Base-by-base conservation (phyloP, 2,113 vertebrate genomes). In the Irena cyanogastra region DNA sequence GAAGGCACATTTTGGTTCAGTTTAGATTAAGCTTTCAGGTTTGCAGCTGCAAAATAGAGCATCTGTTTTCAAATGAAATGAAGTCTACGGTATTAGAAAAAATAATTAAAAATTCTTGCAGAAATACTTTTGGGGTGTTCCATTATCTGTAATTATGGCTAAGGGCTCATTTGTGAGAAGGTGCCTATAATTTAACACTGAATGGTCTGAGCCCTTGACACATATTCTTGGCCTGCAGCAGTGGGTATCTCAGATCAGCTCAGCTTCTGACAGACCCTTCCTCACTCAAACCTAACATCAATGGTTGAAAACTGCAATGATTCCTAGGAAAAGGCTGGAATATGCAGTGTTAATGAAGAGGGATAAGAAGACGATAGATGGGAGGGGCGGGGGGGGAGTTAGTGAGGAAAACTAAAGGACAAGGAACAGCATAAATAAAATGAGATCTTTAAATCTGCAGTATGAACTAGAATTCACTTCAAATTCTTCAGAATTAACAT, bases 341-440 rank as follows among this genome's bases (percentile, higher is more conserved):
- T 11, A 17, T 4, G 2, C 31, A 61, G 17, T 23, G 16, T 41
- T 61, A 17, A 16, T 39, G n/a, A 92, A 78, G 21, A 42, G 81
- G 4, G 18, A 27, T 41, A 71, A 66, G 16, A 69, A 26, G 35
- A 80, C 35, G 22, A 91, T n/a, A 53, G 2, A 17, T 6, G 13
- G 10, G 1, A 0, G 1, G 1, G 16, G 6, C 3, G 17, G 7
- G 3, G 4, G 16, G 26, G 18, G 60, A 37, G 8, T 68, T 54
- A 64, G 31, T 64, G 21, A 64, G 44, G 21, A 35, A 85, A 87
- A 72, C 8, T 61, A 35, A 65, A 57, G n/a, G 31, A 47, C 16
- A 23, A 68, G 22, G 19, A 88, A 61, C 7, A 56, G 21, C 16
- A 56, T 42, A 64, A 81, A 80, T 63, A 42, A 63, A 57, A 39